phyloP scores from a whole-genome alignment of 1,140 invertebrate species.

The Diabrotica virgifera region DNA sequence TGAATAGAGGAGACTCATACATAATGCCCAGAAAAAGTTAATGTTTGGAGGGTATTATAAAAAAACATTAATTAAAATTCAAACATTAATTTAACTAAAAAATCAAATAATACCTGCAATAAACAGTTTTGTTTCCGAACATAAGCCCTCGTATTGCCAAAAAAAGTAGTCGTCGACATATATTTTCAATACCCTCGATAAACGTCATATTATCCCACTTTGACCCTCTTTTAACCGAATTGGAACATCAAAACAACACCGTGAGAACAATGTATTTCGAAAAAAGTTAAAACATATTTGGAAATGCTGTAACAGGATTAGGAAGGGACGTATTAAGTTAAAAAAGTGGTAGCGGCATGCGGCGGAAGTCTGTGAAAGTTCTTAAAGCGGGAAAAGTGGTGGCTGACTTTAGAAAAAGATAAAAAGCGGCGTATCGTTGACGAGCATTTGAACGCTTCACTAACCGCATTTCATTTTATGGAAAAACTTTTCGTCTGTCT shows the following conservation, averaged over 20 bases:
- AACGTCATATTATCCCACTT: too few species aligned
- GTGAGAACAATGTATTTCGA: background rate
- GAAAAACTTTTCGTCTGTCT: constrained; percentile 28
- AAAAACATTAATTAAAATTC: too few species aligned
- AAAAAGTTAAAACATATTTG: constrained; percentile 26
- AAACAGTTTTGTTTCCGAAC: too few species aligned
- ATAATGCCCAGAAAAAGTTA: too few species aligned
- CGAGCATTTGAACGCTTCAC: constrained; percentile 38
- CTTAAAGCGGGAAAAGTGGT: constrained; percentile 21
- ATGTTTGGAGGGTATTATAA: too few species aligned
- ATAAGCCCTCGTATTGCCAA: too few species aligned
- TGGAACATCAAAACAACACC: background rate
- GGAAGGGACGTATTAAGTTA: constrained; percentile 33
- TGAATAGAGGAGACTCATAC: too few species aligned
- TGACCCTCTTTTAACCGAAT: too few species aligned
- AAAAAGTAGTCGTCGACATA: too few species aligned
- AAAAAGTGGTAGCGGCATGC: constrained; percentile 23
- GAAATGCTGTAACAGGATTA: constrained; percentile 30
- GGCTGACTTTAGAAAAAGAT: constrained; percentile 22
- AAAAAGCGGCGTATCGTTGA: constrained; percentile 34
- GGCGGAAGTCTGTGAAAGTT: constrained; percentile 33
- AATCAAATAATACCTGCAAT: too few species aligned
- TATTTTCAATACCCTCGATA: too few species aligned
- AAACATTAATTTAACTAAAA: too few species aligned
- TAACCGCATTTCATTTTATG: constrained; percentile 37